Percentiles rank a stretch among this genome's conserved stretches.
These are phyloP conservation scores for Eremophila alpestris DNA, from an alignment of 2,797 vertebrate genomes.

Conservation along the genomic window DNA sequence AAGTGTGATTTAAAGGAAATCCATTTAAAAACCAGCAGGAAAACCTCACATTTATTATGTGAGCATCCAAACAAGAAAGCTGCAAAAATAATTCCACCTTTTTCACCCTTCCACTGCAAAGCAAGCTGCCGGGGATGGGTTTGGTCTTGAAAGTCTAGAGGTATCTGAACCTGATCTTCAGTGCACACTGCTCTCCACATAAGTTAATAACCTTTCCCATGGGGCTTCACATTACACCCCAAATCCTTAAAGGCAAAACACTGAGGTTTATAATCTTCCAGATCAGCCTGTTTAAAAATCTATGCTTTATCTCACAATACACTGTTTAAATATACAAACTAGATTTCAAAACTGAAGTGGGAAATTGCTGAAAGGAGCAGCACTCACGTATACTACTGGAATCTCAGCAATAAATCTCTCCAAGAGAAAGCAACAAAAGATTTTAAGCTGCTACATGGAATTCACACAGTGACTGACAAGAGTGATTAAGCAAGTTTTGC, in stretches of 20 bases:
- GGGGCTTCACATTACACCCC: neutral
- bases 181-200: neutral
- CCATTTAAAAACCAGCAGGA: neutral
- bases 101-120: neutral
- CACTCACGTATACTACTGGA: slow-evolving; percentile 48
- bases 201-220: slow-evolving; percentile 23
- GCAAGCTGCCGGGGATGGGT: neutral
- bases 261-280: slow-evolving; percentile 7
- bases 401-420: slow-evolving; percentile 63
- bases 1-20: neutral
- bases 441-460: slow-evolving; percentile 24
- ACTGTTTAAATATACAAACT: slow-evolving; percentile 59
- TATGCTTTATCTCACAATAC: slow-evolving; percentile 24
- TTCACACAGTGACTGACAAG: neutral
- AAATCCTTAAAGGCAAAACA: slow-evolving; percentile 26
- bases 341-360: slow-evolving; percentile 44
- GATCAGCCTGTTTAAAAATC: slow-evolving; percentile 33
- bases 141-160: neutral
- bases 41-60: neutral
- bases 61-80: neutral
- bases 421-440: slow-evolving; percentile 16
- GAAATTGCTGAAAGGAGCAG: slow-evolving; percentile 53
- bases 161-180: neutral
- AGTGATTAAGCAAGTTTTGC: slow-evolving; percentile 53
- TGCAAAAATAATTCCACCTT: slow-evolving; percentile 10